phyloP scores from a whole-genome alignment of 2,888 invertebrate genomes.

The Drosophila kokeensis region DNA sequence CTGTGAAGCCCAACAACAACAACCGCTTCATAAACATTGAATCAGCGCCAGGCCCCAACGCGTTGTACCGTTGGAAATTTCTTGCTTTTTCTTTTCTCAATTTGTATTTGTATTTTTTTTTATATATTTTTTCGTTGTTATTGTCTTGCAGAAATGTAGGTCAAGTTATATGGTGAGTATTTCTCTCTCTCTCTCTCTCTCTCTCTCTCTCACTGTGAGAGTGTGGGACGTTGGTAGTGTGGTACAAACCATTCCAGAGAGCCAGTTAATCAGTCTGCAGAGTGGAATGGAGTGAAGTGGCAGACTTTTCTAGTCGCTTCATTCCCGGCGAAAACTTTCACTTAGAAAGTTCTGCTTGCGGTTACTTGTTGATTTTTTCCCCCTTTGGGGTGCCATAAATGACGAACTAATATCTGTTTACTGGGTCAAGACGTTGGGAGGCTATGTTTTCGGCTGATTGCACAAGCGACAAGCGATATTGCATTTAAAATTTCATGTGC shows the following conservation, averaged over 20 bases:
- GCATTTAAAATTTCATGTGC: slow-evolving; percentile 28
- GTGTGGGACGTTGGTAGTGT: slow-evolving; percentile 70
- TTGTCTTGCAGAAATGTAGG: slow-evolving; percentile 82
- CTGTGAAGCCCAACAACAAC: slow-evolving; percentile 67
- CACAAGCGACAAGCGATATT: slow-evolving; percentile 27
- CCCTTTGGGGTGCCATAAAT: slow-evolving; percentile 55
- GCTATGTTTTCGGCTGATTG: slow-evolving; percentile 21
- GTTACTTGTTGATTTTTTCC: slow-evolving; percentile 59
- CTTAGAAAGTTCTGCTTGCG: slow-evolving; percentile 84
- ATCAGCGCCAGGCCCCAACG: slow-evolving; percentile 63
- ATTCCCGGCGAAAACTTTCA: slow-evolving; percentile 80
- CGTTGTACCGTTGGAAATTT: slow-evolving; percentile 83
- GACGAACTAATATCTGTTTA: slow-evolving; percentile 56
- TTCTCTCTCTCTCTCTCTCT: slow-evolving; percentile 20
- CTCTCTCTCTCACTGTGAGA: slow-evolving; percentile 22
- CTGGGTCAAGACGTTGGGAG: slow-evolving; percentile 69
- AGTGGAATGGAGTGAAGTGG: slow-evolving; percentile 20
- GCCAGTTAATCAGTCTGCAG: slow-evolving; percentile 31
- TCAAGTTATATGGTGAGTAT: slow-evolving; percentile 82
- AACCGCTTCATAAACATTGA: slow-evolving; percentile 72
- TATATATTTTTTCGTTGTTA: slow-evolving; percentile 68
- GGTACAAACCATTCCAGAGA: slow-evolving; percentile 37
- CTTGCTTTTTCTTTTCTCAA: slow-evolving; percentile 81
- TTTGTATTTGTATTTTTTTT: slow-evolving; percentile 54
- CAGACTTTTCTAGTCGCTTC: slow-evolving; percentile 78